Percentiles rank a stretch among this genome's conserved stretches.
These are phyloP conservation scores for Eupleurogrammus muticus DNA, from an alignment of 2,797 vertebrate genomes.

Conservation along the genomic window DNA sequence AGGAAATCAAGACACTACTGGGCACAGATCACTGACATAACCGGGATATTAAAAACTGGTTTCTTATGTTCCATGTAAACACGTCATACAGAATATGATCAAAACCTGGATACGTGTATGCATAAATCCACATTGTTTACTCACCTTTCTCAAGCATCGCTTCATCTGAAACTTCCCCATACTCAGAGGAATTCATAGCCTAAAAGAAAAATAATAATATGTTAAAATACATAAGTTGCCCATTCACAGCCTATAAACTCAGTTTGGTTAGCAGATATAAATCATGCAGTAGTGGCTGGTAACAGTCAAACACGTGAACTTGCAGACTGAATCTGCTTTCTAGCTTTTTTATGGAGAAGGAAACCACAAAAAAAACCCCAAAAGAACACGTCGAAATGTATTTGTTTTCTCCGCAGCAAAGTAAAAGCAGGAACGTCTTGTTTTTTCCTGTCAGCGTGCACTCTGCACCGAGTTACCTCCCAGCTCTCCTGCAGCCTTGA, in stretches of 20 bases:
- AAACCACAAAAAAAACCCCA: no score
- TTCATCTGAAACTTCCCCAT: slow-evolving; percentile 78
- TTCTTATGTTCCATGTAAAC: no score
- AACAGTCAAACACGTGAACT: slow-evolving; percentile 15
- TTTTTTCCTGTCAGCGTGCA: background rate
- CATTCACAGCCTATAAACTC: no score
- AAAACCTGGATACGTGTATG: no score
- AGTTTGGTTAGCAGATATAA: background rate
- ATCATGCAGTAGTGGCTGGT: slow-evolving; percentile 1
- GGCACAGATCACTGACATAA: no score
- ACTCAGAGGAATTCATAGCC: slow-evolving; percentile 85
- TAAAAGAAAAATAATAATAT: slow-evolving; percentile 43
- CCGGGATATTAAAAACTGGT: no score
- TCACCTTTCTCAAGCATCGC: slow-evolving; percentile 82
- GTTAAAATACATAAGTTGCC: background rate
- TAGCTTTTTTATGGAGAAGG: background rate
- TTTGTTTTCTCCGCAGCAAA: fast-evolving
- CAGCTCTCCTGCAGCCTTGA: slow-evolving; percentile 40
- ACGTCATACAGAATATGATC: no score
- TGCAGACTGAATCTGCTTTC: background rate
- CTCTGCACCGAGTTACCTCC: slow-evolving; percentile 34
- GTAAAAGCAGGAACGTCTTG: background rate
- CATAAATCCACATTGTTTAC: background rate
- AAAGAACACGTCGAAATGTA: background rate
- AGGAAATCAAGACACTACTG: no score